These are phyloP conservation scores for Myiopsitta monachus DNA, from an alignment of 2,113 vertebrate genomes.

Conservation along the genomic window DNA sequence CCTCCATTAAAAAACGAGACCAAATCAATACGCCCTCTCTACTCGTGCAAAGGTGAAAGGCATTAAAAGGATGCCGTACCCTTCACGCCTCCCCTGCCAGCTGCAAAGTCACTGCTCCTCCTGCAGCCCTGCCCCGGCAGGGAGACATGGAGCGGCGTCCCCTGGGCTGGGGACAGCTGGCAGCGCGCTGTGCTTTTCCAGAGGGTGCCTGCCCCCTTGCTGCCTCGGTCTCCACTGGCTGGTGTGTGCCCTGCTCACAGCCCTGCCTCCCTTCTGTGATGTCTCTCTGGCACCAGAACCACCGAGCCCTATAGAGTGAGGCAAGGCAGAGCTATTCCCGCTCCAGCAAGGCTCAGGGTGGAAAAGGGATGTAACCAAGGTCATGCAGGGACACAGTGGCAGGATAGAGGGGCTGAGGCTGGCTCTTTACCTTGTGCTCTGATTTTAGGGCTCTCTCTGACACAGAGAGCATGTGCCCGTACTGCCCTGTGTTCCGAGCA, in stretches of 20 bases:
- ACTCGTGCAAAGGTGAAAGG: constrained; percentile 69
- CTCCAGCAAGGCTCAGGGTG: not conserved
- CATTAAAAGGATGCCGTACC: constrained; percentile 63
- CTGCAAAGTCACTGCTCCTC: constrained; percentile 74
- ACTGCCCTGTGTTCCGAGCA: no score
- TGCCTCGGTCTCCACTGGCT: fast-evolving
- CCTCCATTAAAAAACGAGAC: constrained; percentile 82
- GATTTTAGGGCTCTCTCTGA: not conserved
- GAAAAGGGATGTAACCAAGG: not conserved
- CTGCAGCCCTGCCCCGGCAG: not conserved
- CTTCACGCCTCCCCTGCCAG: constrained; percentile 69
- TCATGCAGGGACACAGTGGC: not conserved
- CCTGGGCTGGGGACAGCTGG: constrained; percentile 43
- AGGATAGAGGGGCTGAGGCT: not conserved
- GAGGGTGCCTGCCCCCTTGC: not conserved
- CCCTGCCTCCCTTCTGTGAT: not conserved
- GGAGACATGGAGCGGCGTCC: fast-evolving
- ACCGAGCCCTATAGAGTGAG: fast-evolving
- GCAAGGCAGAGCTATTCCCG: not conserved
- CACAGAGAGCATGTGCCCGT: fast-evolving
- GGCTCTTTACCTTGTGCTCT: not conserved
- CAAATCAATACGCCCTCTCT: constrained; percentile 82
- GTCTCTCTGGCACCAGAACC: not conserved
- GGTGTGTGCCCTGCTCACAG: fast-evolving
- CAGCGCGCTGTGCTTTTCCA: fast-evolving